Percentiles rank a stretch among this genome's conserved stretches.
Conservation (phyloP, 2,888 invertebrate genomes). For the Brachylomia viminalis region DNA sequence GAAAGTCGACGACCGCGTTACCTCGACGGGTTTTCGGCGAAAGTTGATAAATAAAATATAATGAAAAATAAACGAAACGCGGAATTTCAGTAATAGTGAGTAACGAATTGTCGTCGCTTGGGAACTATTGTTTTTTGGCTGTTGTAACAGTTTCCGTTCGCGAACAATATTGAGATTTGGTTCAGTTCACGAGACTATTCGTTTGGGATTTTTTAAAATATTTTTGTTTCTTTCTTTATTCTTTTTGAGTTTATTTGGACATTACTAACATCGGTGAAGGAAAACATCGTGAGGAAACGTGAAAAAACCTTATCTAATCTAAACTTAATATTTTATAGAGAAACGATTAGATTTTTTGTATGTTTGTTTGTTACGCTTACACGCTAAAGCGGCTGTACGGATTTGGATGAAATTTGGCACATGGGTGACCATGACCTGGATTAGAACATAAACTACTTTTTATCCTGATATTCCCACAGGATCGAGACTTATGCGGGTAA, state of each 20-base stretch:
- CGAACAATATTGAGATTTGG: slow-evolving; percentile 51
- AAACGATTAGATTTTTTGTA: too few species aligned
- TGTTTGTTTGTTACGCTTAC: too few species aligned
- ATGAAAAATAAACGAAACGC: slow-evolving; percentile 56
- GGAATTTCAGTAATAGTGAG: slow-evolving; percentile 58
- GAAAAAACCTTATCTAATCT: too few species aligned
- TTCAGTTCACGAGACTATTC: slow-evolving; percentile 2
- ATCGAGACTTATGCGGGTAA: too few species aligned
- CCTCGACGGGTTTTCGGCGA: slow-evolving; percentile 70
- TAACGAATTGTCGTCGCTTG: slow-evolving; percentile 59
- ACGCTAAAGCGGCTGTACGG: too few species aligned
- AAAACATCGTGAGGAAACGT: neutral
- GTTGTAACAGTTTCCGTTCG: slow-evolving; percentile 37
- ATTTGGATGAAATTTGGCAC: too few species aligned
- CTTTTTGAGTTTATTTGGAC: neutral
- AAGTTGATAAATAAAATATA: slow-evolving; percentile 66
- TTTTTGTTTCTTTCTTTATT: neutral
- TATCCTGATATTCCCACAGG: too few species aligned
- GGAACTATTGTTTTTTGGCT: slow-evolving; percentile 53
- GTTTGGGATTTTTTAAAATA: neutral
- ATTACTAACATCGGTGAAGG: neutral
- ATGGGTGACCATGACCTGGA: too few species aligned
- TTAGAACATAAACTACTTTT: too few species aligned
- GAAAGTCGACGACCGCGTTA: slow-evolving; percentile 62
- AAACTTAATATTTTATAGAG: too few species aligned